Base-by-base conservation (phyloP, 2,113 vertebrate genomes). In the Platichthys stellatus region DNA sequence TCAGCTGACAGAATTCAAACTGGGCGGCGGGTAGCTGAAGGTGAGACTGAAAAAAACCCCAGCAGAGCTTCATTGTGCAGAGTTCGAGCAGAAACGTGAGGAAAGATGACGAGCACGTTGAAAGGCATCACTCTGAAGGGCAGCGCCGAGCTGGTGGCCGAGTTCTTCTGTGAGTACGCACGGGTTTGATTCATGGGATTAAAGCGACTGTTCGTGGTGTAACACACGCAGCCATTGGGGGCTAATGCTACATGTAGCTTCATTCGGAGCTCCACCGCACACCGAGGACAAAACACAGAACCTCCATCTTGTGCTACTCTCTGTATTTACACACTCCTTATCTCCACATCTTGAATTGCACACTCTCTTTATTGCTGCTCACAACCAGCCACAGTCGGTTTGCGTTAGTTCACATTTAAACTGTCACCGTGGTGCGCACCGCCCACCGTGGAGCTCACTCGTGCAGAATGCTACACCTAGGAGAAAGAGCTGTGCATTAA, bases 141-240 rank as follows among this genome's bases (percentile, higher is more conserved):
- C 10, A 98, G 97, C 76, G 94, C 97, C 0, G 97, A 97, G 23
- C 92, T 97, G 2, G 97, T 98, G 18, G 96, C 97, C 0, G 97
- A 99, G 83, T 99, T 99, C 43, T 99, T 98, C 85, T 96, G 97
- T 99, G 76, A 96, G 97, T 92, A 23, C 74, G 66, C 5, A 2
- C 8, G 10, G 11, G 0, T 51, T 58, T 3, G 40, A 2, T 43
- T 13, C 12, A 7, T 31, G 31, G 38, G 40, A 11, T 43, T 43
- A 2, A 13, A 43, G 11, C 40, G 40, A 43, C 40, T 0, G 40
- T 43, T 43, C 2, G 40, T 3, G 40, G 40, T 3, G 2, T 9
- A 2, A 6, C 10, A 54, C 67, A 78, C 12, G 56, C 70, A 40
- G 13, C 2, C 56, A 21, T 9, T 49, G 26, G 0, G 10, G 15